phyloP scores from a whole-genome alignment of 2,797 vertebrate species.

The Rhinella marina region DNA sequence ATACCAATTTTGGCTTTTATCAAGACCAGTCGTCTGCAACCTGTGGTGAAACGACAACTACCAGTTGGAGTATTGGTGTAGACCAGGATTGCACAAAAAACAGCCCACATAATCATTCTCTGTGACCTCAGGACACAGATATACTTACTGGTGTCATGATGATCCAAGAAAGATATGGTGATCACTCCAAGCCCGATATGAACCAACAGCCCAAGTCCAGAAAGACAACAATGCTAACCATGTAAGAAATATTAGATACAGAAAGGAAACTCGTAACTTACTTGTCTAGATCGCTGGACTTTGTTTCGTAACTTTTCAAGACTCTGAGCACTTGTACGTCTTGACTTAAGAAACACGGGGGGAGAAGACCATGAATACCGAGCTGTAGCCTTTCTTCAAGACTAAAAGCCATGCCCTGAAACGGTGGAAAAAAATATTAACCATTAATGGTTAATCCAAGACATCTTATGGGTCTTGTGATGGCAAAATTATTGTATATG shows the following conservation, averaged over 20 bases:
- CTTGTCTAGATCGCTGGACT: slow-evolving; percentile 91
- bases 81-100: too few species aligned
- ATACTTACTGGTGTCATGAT: too few species aligned
- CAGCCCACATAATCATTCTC: too few species aligned
- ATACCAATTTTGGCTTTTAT: too few species aligned
- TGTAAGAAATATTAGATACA: too few species aligned
- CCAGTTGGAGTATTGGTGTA: not conserved
- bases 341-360: slow-evolving; percentile 95
- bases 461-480: too few species aligned
- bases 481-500: too few species aligned
- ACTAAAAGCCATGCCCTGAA: slow-evolving; percentile 96
- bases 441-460: not conserved
- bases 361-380: slow-evolving; percentile 95
- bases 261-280: slow-evolving; percentile 69
- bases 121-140: not conserved
- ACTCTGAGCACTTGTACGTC: slow-evolving; percentile 94
- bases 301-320: slow-evolving; percentile 91
- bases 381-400: slow-evolving; percentile 93
- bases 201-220: not conserved
- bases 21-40: not conserved
- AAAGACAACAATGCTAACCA: not conserved
- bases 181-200: not conserved
- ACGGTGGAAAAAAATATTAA: not conserved
- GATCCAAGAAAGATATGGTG: too few species aligned
- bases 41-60: not conserved